These are phyloP conservation scores for Scatophagus argus DNA, from an alignment of 2,113 vertebrate species.

Conservation along the genomic window DNA sequence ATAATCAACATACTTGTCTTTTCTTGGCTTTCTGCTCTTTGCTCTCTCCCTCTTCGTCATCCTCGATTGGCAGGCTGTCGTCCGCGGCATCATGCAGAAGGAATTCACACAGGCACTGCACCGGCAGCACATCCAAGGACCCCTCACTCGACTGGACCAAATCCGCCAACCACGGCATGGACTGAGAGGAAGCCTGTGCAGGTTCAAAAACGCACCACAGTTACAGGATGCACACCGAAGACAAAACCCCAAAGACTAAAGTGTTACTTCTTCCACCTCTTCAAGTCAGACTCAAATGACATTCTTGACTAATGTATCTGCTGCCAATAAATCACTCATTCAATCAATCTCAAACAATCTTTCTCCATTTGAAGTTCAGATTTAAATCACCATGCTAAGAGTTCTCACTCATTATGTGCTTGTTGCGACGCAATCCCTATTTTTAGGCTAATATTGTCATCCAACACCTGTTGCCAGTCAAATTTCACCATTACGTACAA, in stretches of 20 bases:
- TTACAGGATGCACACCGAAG: background rate
- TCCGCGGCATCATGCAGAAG: slow-evolving; percentile 96
- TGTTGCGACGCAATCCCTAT: background rate
- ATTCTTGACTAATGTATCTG: background rate
- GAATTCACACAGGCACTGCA: slow-evolving; percentile 98
- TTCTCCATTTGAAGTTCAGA: too few relatives aligned
- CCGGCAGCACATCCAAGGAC: slow-evolving; percentile 95
- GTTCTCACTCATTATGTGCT: too few relatives aligned
- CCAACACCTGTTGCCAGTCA: too few relatives aligned
- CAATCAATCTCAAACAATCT: too few relatives aligned
- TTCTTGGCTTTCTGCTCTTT: slow-evolving; percentile 95
- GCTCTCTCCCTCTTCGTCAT: slow-evolving; percentile 95
- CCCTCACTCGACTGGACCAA: slow-evolving; percentile 98
- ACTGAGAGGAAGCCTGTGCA: slow-evolving; percentile 94
- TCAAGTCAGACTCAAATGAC: background rate
- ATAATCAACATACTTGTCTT: slow-evolving; percentile 86
- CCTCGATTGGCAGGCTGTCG: slow-evolving; percentile 86
- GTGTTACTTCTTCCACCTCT: background rate
- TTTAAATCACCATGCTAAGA: background rate
- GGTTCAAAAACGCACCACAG: background rate
- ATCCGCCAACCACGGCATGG: slow-evolving; percentile 99
- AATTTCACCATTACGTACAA: too few relatives aligned
- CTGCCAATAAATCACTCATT: too few relatives aligned
- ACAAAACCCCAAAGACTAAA: background rate
- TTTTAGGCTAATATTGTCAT: too few relatives aligned